Base-by-base conservation (phyloP, 2,113 vertebrate species). In the Pelecanus crispus region DNA sequence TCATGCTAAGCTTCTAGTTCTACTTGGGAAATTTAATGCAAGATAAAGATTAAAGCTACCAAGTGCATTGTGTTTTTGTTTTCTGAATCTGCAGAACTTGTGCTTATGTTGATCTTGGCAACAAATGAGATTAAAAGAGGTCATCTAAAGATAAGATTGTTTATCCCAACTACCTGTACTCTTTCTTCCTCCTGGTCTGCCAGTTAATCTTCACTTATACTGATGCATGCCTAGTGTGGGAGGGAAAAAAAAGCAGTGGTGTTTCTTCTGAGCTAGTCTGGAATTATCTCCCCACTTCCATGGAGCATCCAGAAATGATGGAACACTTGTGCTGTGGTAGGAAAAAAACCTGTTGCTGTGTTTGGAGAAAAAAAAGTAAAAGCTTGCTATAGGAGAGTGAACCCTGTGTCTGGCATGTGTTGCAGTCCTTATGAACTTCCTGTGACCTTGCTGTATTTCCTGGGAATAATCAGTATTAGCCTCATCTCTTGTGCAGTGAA, bases 91-190 rank as follows among this genome's bases (percentile, higher is more conserved):
- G 45, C 77, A 91, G 50, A 87, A 81, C 32, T 88, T 78, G 75
- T 75, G 29, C 25, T 95, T 87, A 63, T 65, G 77, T 53, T 95
- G 81, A 82, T 81, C 90, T 87, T 82, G 85, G 81, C 85, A 93
- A 96, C 71, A 85, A 93, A 82, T 50, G 55, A 86, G 93, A 91
- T 96, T 96, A 91, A 72, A 87, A 83, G 73, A 95, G 90, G 87
- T 85, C 56, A 94, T 49, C 44, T 81, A 80, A 95, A 96, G 84
- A 92, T 89, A 95, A 93, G 53, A 90, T 90, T 93, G 58, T 61
- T 95, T 92, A 94, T 92, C 92, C 73, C 31, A 86, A 52, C 83
- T 81, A 86, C 73, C 86, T 74, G 45, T 56, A 45, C 38, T 80
- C 73, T 84, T 84, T 89, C 88, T 92, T 88, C 77, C 49, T 88